phyloP scores from a whole-genome alignment of 2,797 vertebrate species.

The Coilia nasus region DNA sequence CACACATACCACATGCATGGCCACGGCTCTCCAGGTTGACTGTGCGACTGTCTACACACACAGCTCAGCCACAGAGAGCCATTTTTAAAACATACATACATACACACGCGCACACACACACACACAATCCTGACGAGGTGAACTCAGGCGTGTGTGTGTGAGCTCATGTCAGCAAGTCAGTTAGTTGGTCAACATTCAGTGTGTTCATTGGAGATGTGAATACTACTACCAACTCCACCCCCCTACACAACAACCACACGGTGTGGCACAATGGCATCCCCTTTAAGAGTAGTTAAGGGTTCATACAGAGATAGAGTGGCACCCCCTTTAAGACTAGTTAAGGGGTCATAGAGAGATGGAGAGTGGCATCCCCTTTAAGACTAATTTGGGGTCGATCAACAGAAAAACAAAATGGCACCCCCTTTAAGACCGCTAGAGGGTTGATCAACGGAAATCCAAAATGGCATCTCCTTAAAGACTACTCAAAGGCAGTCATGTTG shows the following conservation, averaged over 20 bases:
- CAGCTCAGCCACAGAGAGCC: no score
- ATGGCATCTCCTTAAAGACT: conserved; percentile 71
- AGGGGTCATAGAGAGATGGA: no score
- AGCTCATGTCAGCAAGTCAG: conserved; percentile 8
- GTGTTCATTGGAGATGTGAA: conserved; percentile 56
- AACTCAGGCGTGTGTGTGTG: conserved; percentile 25
- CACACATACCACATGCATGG: conserved; percentile 14
- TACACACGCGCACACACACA: conserved; percentile 46
- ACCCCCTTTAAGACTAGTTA: no score
- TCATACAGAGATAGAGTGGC: no score
- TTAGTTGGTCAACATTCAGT: conserved; percentile 71
- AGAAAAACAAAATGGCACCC: conserved; percentile 63
- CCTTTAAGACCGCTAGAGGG: neutral
- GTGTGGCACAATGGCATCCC: neutral
- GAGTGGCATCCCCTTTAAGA: no score
- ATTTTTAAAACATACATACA: no score
- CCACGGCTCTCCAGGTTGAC: no score
- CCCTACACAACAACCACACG: neutral
- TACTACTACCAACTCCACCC: conserved; percentile 41
- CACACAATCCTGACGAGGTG: conserved; percentile 44
- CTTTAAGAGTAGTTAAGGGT: no score
- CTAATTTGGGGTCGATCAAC: neutral
- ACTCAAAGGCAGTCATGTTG: conserved; percentile 78
- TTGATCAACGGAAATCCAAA: no score
- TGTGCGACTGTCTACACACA: no score